Conservation (phyloP, 1,140 invertebrate species). For the Gryllus bimaculatus region DNA sequence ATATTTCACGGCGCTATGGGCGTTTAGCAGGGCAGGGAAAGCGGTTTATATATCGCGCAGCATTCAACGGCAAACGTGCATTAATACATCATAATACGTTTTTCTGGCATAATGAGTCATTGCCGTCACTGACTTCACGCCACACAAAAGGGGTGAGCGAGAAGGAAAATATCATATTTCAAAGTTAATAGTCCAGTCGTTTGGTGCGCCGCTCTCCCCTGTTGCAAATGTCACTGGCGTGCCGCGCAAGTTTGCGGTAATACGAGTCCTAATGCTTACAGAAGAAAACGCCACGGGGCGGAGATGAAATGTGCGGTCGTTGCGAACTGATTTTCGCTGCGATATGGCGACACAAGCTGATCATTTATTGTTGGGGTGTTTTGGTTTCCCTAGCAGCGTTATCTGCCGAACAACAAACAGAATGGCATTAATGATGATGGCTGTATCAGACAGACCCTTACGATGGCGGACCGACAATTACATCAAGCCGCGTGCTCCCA, state of each 20-base stretch:
- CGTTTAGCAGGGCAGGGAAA: neutral
- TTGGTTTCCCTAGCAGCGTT: neutral
- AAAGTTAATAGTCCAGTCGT: neutral
- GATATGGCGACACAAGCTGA: neutral
- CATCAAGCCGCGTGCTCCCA: neutral
- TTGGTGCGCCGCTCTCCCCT: neutral
- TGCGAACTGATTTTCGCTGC: neutral
- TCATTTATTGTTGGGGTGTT: neutral
- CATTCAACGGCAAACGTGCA: neutral
- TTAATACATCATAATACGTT: neutral
- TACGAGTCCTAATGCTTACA: neutral
- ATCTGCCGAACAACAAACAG: neutral
- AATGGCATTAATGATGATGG: slow-evolving; percentile 1
- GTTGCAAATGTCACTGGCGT: neutral
- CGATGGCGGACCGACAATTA: neutral
- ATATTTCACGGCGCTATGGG: neutral
- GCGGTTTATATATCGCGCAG: neutral
- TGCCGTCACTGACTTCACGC: neutral
- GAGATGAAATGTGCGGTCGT: neutral
- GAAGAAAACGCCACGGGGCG: neutral
- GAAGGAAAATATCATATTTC: neutral
- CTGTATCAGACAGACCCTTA: neutral
- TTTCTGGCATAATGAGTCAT: neutral
- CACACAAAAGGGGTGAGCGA: neutral
- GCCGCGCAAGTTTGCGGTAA: neutral